These are phyloP conservation scores for Lampris incognitus DNA, from an alignment of 2,113 vertebrate genomes.

Conservation along the genomic window DNA sequence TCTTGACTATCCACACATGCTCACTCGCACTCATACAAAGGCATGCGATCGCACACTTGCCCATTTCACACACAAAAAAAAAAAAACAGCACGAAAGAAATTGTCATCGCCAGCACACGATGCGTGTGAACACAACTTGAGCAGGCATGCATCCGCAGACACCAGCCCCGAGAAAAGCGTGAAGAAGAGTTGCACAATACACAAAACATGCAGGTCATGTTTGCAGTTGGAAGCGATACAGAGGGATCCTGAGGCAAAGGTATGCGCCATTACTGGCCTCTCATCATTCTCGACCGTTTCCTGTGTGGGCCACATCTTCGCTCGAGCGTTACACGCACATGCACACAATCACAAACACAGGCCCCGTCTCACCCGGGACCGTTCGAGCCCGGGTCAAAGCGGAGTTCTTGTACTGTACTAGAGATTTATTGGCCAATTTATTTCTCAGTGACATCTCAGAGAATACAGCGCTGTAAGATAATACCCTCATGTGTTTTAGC, in stretches of 20 bases:
- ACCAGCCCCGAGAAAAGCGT: slow-evolving; percentile 1
- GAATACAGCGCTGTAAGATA: slow-evolving; percentile 37
- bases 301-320: slow-evolving; percentile 60
- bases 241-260: slow-evolving; percentile 24
- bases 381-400: slow-evolving; percentile 29
- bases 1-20: slow-evolving; percentile 44
- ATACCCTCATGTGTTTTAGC: slow-evolving; percentile 33
- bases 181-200: slow-evolving; percentile 10
- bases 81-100: slow-evolving; percentile 6
- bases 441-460: slow-evolving; percentile 46
- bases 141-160: slow-evolving; percentile 9
- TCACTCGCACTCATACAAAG: slow-evolving; percentile 38
- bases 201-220: slow-evolving; percentile 22
- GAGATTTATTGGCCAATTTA: slow-evolving; percentile 56
- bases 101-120: slow-evolving; percentile 1
- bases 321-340: slow-evolving; percentile 40
- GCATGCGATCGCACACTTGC: slow-evolving; percentile 15
- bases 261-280: slow-evolving; percentile 36
- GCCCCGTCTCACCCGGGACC: slow-evolving; percentile 29
- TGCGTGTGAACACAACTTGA: slow-evolving; percentile 1
- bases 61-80: slow-evolving; percentile 27
- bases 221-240: slow-evolving; percentile 6
- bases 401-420: slow-evolving; percentile 43
- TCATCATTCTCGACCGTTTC: slow-evolving; percentile 35
- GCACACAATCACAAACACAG: background rate